A percentile compares a stretch with the other conserved stretches of the same genome.
Conservation (phyloP, 2,797 vertebrate genomes). For the Neosilurus hyrtlii region DNA sequence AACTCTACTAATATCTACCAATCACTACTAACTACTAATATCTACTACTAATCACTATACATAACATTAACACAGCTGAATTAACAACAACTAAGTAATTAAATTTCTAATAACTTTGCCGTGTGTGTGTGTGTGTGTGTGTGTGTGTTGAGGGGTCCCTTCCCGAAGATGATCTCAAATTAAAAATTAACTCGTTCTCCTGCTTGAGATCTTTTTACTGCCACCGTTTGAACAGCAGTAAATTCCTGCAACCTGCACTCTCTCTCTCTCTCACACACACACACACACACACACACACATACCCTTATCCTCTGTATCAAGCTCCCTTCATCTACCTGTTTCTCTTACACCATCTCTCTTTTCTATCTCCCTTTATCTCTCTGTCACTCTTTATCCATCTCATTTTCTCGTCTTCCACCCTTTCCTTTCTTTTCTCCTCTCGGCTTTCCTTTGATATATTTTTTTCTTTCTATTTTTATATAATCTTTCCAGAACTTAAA, state of each 20-base stretch:
- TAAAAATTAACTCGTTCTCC: constrained; percentile 66
- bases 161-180: constrained; percentile 45
- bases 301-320: too few species aligned
- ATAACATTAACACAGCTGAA: too few species aligned
- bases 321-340: not conserved
- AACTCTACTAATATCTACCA: not conserved
- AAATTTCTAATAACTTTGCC: not conserved
- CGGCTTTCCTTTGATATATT: not conserved
- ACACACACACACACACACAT: too few species aligned
- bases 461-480: not conserved
- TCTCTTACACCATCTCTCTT: not conserved
- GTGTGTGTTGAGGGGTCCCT: constrained; percentile 29
- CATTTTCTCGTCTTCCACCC: not conserved
- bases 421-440: constrained; percentile 11
- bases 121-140: not conserved
- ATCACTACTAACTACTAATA: not conserved
- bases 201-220: constrained; percentile 55
- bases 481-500: constrained; percentile 38
- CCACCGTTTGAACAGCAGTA: constrained; percentile 56
- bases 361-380: not conserved
- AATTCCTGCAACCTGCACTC: constrained; percentile 49
- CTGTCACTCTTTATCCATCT: not conserved
- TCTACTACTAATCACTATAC: too few species aligned
- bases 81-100: not conserved
- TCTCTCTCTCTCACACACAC: constrained; percentile 14